These are phyloP conservation scores for Hydrotaea cyrtoneurina DNA, from an alignment of 2,888 invertebrate genomes.

Conservation along the genomic window DNA sequence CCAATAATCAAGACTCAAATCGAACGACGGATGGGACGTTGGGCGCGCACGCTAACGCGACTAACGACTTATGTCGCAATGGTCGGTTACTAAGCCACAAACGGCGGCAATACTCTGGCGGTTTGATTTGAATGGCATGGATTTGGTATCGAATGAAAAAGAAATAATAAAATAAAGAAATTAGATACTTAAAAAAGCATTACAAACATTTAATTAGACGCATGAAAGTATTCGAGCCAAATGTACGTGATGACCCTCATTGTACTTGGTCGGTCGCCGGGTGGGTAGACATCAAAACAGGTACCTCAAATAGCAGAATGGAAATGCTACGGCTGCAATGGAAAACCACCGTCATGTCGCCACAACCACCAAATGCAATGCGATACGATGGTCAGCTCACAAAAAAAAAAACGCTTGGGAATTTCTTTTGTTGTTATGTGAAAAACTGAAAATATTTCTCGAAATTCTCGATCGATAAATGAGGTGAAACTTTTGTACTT, in stretches of 20 bases:
- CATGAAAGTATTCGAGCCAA: slow-evolving; percentile 59
- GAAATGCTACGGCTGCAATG: background rate
- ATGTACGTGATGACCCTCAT: slow-evolving; percentile 63
- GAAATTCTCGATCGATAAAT: background rate
- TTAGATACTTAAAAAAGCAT: slow-evolving; percentile 61
- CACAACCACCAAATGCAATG: slow-evolving; percentile 50
- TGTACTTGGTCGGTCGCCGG: background rate
- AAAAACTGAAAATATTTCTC: background rate
- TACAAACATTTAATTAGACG: slow-evolving; percentile 53
- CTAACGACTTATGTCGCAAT: slow-evolving; percentile 13
- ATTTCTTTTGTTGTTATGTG: background rate
- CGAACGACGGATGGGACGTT: background rate
- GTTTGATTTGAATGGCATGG: slow-evolving; percentile 55
- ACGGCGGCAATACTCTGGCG: background rate
- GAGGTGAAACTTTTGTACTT: background rate
- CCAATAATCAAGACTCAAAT: slow-evolving; percentile 12
- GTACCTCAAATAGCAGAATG: background rate
- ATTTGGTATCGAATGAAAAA: slow-evolving; percentile 15
- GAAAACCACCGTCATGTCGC: slow-evolving; percentile 37
- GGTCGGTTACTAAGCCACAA: background rate
- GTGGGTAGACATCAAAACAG: background rate
- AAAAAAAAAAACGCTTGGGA: background rate
- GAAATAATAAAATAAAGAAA: slow-evolving; percentile 48
- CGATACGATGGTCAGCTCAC: background rate
- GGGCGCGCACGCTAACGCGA: background rate